These are phyloP conservation scores for Scleropages formosus DNA, from an alignment of 2,797 vertebrate species.

Conservation along the genomic window DNA sequence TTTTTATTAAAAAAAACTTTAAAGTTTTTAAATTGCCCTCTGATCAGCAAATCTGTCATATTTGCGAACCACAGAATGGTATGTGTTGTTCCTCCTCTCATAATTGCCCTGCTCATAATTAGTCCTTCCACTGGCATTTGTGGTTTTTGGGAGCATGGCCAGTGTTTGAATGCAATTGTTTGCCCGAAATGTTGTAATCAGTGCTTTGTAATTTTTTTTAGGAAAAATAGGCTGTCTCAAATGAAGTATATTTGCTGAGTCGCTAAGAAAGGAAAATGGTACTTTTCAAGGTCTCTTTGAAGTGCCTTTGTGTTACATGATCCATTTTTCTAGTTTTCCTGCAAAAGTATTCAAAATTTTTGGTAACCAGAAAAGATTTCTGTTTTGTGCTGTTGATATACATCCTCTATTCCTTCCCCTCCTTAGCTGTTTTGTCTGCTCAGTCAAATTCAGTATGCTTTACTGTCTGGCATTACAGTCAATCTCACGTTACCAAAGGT, in stretches of 20 bases:
- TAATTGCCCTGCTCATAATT: not conserved
- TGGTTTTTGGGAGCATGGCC: not conserved
- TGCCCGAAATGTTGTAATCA: not conserved
- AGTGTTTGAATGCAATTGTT: not conserved
- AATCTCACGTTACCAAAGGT: too few relatives aligned
- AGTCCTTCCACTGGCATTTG: not conserved
- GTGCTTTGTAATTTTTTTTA: not conserved
- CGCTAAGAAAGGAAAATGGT: not conserved
- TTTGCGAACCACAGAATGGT: not conserved
- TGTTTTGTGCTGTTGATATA: not conserved
- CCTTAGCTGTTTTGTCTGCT: not conserved
- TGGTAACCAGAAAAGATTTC: not conserved
- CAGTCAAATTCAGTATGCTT: not conserved
- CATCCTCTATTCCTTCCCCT: not conserved
- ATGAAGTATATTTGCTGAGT: constrained; percentile 10
- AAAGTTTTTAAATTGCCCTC: not conserved
- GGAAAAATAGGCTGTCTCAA: constrained; percentile 4
- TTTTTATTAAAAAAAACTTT: not conserved
- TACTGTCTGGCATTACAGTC: not conserved
- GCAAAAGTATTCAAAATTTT: not conserved
- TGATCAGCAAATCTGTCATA: not conserved
- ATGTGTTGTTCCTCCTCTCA: not conserved
- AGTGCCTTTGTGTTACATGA: not conserved
- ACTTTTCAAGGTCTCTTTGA: constrained; percentile 23
- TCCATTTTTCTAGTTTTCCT: constrained; percentile 10